A percentile compares a stretch with the other conserved stretches of the same genome.
Evolutionary conservation across 2,113 vertebrate genomes (phyloP).

Genomic region (Protobothrops mucrosquamatus): DNA sequence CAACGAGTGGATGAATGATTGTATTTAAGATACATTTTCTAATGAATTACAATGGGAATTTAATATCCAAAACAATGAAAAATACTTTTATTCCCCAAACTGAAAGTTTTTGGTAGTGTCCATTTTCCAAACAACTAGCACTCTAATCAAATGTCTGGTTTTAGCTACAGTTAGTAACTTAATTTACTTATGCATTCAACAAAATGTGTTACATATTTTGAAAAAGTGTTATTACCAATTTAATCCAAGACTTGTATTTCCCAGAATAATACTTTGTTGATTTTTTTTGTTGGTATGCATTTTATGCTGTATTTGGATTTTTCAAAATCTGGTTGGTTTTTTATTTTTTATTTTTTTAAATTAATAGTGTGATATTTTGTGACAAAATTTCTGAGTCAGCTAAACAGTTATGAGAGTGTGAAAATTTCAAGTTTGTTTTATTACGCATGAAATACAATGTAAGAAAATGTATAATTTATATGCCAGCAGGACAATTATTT

Average conservation of each 20-base stretch:
- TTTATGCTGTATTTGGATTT: constrained; percentile 17
- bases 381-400: constrained; percentile 41
- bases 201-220: constrained; percentile 11
- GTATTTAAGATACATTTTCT: not conserved
- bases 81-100: not conserved
- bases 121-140: not conserved
- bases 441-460: constrained; percentile 45
- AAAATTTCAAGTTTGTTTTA: constrained; percentile 47
- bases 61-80: not conserved
- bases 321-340: constrained; percentile 1
- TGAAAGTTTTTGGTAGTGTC: not conserved
- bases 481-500: constrained; percentile 35
- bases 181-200: rapidly evolving
- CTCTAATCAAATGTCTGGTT: not conserved
- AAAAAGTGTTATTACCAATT: constrained; percentile 17
- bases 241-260: constrained; percentile 15
- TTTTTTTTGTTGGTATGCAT: constrained; percentile 7
- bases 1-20: not conserved
- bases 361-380: constrained; percentile 19
- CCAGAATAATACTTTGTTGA: not conserved
- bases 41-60: not conserved
- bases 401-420: constrained; percentile 43
- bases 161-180: not conserved
- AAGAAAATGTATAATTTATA: constrained; percentile 35
- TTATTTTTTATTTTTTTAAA: not conserved